Evolutionary conservation across 53 echinoderm and acorn worm genomes (phyloP), one percentile per base, ranked within the genome.

Genomic region (Arbacia lixula): DNA sequence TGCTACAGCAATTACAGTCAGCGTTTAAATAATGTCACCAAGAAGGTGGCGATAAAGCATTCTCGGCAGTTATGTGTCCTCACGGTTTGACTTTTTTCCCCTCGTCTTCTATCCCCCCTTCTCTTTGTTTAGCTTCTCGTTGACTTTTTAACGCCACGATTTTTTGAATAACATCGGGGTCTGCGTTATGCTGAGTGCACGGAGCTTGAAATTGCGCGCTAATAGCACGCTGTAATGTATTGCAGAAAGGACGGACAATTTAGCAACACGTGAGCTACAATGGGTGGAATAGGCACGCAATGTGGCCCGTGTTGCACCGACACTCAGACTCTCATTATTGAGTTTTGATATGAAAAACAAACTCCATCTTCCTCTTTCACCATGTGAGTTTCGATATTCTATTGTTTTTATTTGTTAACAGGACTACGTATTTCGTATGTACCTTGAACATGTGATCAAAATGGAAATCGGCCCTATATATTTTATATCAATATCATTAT

Each of bases 1-100:
- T 77, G 60, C 57, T 58, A 39, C 60, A 74, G 51, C 69, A 69
- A 69, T 69, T 69, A 69, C 29, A 69, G n/a, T 43, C 69, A 69
- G 41, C 69, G 27, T 43, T 10, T 42, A 69, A 69, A n/a, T n/a
- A n/a, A 69, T 69, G 69, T 69, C 43, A 69, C n/a, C n/a, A n/a
- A n/a, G n/a, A 5, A 64, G 64, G 35, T 64, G 33, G 35, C 8
- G 64, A 34, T 11, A 36, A 27, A 17, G 28, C n/a, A n/a, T n/a
- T n/a, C n/a, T n/a, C n/a, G n/a, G n/a, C n/a, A n/a, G n/a, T n/a
- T n/a, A n/a, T n/a, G n/a, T n/a, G n/a, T n/a, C n/a, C n/a, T n/a
- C n/a, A n/a, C n/a, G n/a, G n/a, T 38, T 69, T 25, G 43, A 26
- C 69, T 36, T 6, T 25, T 43, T 27, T 30, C 30, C 69, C 49